A percentile compares a stretch with the other conserved stretches of the same genome.
Conservation (phyloP, 2,888 invertebrate genomes). For the Epirrhoe alternata region DNA sequence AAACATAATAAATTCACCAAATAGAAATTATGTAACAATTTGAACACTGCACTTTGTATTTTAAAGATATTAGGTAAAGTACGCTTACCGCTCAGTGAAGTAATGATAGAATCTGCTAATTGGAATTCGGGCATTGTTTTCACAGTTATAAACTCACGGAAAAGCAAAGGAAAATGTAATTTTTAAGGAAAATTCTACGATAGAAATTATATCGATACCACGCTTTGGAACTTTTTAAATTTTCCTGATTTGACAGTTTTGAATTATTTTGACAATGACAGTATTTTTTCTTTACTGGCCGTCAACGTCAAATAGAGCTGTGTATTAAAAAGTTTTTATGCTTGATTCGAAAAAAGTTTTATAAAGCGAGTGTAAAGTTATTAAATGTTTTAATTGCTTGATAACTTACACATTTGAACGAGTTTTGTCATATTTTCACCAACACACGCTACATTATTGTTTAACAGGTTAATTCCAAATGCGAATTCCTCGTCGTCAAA, state of each 20-base stretch:
- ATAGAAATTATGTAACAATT: conserved; percentile 76
- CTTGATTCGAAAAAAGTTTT: conserved; percentile 1
- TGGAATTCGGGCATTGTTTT: conserved; percentile 71
- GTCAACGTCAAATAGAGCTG: conserved; percentile 15
- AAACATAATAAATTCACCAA: conserved; percentile 64
- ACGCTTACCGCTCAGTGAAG: conserved; percentile 68
- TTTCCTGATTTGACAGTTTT: background rate
- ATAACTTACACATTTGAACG: conserved; percentile 72
- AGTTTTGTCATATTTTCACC: conserved; percentile 75
- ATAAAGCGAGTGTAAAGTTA: no score
- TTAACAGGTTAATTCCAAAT: conserved; percentile 75
- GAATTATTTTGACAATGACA: background rate
- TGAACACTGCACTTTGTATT: conserved; percentile 36
- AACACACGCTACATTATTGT: conserved; percentile 79
- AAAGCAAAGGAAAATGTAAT: background rate
- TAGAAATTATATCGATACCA: no score
- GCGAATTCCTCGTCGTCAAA: conserved; percentile 78
- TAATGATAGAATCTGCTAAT: conserved; percentile 70
- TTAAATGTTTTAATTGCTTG: background rate
- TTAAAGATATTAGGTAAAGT: conserved; percentile 35
- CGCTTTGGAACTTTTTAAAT: background rate
- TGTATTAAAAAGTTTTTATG: conserved; percentile 7
- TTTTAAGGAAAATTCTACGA: conserved; percentile 4
- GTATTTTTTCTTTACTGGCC: background rate
- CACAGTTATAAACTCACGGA: conserved; percentile 16